Conservation (phyloP, 2,888 invertebrate genomes). For the Strigamia transsilvanica region DNA sequence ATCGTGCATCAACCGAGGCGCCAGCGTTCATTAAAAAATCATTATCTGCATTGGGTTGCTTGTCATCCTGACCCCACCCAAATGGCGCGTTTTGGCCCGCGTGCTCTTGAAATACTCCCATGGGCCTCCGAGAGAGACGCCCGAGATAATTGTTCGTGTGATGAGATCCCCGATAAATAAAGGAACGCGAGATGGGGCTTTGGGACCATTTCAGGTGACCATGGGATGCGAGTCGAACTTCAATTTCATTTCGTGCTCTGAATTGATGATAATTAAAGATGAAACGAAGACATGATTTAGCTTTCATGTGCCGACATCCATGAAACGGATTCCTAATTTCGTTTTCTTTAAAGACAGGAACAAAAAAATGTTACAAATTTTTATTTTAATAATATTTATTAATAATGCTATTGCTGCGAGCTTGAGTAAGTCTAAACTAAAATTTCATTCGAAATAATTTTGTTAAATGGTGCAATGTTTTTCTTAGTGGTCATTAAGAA, state of each 20-base stretch:
- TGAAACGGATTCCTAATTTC: background rate
- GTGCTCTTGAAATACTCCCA: conserved; percentile 17
- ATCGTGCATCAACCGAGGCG: conserved; percentile 27
- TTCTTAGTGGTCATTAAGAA: conserved; percentile 39
- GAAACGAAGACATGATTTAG: background rate
- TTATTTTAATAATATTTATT: no score
- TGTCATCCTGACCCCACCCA: conserved; percentile 32
- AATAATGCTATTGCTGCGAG: no score
- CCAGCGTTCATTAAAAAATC: conserved; percentile 44
- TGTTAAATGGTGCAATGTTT: conserved; percentile 37
- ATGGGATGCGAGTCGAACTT: conserved; percentile 32
- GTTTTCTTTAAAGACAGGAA: background rate
- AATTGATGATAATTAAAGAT: conserved; percentile 49
- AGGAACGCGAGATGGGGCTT: conserved; percentile 27
- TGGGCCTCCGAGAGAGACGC: conserved; percentile 18
- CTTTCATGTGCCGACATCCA: background rate
- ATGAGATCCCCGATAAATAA: conserved; percentile 41
- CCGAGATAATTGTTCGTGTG: conserved; percentile 43
- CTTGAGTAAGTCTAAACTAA: background rate
- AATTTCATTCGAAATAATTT: background rate
- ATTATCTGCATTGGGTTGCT: conserved; percentile 18
- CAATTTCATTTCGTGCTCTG: conserved; percentile 29
- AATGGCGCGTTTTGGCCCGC: background rate
- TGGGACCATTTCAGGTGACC: conserved; percentile 45
- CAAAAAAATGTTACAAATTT: no score